phyloP scores from a whole-genome alignment of 2,797 vertebrate genomes.

The Sarcophilus harrisii region DNA sequence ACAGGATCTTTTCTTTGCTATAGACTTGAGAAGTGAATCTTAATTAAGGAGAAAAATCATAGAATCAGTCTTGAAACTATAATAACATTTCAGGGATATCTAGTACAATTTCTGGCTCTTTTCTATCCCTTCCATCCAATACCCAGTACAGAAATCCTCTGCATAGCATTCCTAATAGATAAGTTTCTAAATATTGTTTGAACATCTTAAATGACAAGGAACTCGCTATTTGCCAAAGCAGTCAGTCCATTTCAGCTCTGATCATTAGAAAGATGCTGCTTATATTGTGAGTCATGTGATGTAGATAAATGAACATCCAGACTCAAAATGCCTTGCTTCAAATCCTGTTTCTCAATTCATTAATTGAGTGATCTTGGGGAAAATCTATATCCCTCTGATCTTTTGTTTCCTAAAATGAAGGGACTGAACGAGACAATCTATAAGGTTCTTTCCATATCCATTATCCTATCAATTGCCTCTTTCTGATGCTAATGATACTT shows the following conservation, averaged over 20 bases:
- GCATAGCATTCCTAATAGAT: background rate
- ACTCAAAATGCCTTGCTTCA: background rate
- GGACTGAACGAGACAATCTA: background rate
- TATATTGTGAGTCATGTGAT: background rate
- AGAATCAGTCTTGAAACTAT: background rate
- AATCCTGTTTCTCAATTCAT: background rate
- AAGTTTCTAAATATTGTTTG: background rate
- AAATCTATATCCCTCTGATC: background rate
- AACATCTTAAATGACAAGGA: background rate
- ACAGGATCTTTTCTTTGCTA: background rate
- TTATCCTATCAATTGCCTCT: background rate
- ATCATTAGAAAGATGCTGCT: background rate
- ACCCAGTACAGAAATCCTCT: background rate
- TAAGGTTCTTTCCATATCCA: background rate
- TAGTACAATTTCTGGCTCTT: background rate
- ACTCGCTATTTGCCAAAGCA: background rate
- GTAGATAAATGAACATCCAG: background rate
- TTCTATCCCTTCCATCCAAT: background rate
- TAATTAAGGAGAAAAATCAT: background rate
- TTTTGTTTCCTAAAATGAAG: background rate
- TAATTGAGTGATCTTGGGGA: background rate
- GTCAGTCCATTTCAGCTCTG: background rate
- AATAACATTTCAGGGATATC: background rate
- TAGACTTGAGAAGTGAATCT: background rate
- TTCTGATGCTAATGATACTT: background rate